These are phyloP conservation scores for Augiades crinisus DNA, from an alignment of 2,888 invertebrate species.

Conservation along the genomic window DNA sequence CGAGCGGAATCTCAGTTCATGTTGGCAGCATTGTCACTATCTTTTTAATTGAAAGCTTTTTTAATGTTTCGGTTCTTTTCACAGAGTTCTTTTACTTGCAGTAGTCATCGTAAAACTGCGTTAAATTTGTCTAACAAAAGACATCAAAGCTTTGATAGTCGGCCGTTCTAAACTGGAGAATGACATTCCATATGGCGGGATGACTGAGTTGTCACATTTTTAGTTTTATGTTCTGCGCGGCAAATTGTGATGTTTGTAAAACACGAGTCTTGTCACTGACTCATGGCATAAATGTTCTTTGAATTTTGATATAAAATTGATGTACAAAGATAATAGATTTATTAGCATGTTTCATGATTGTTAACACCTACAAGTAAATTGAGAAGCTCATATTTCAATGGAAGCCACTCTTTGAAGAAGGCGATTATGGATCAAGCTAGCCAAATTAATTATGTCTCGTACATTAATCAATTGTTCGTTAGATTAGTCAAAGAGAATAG, in stretches of 20 bases:
- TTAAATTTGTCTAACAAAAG: constrained; percentile 65
- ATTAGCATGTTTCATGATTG: constrained; percentile 8
- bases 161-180: constrained; percentile 42
- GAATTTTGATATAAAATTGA: constrained; percentile 20
- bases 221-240: constrained; percentile 58
- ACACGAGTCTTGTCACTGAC: constrained; percentile 21
- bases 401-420: constrained; percentile 9
- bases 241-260: constrained; percentile 38
- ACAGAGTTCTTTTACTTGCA: constrained; percentile 48
- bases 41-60: constrained; percentile 71
- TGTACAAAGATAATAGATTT: constrained; percentile 16
- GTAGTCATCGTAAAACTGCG: constrained; percentile 69
- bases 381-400: constrained; percentile 9
- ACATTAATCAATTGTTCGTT: neutral
- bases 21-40: constrained; percentile 74
- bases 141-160: constrained; percentile 70
- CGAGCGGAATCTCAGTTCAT: constrained; percentile 56
- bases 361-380: constrained; percentile 10
- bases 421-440: neutral
- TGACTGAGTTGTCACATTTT: constrained; percentile 62
- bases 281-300: constrained; percentile 11
- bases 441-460: neutral
- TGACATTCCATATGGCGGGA: constrained; percentile 68
- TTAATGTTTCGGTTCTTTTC: constrained; percentile 63
- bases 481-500: neutral